Evolutionary conservation across 2,888 invertebrate species (phyloP).

Genomic region (Hyles lineata): DNA sequence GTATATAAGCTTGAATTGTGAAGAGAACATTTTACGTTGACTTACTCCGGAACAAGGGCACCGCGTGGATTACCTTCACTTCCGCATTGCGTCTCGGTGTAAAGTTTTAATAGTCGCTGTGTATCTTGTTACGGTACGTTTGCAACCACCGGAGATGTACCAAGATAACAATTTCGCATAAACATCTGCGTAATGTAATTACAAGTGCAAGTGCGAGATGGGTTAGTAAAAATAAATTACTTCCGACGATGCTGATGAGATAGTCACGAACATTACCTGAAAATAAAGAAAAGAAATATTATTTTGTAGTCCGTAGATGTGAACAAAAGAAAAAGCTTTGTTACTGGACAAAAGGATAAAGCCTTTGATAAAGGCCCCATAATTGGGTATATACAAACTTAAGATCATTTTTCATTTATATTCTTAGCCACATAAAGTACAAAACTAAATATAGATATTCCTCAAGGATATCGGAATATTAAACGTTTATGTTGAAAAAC

Average conservation of each 20-base stretch:
- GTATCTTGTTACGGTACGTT: slow-evolving; percentile 20
- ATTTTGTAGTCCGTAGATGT: not conserved
- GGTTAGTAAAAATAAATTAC: not conserved
- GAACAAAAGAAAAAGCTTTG: not conserved
- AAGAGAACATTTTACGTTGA: slow-evolving; percentile 5
- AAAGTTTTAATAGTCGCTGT: slow-evolving; percentile 27
- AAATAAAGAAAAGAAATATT: not conserved
- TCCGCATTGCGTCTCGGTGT: slow-evolving; percentile 41
- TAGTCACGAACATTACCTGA: slow-evolving; percentile 10
- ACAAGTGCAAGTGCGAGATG: not conserved
- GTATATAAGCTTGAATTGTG: slow-evolving; percentile 2
- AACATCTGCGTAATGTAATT: not conserved
- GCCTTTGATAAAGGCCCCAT: too few species aligned
- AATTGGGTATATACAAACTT: too few species aligned
- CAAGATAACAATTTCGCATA: not conserved
- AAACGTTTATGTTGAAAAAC: too few species aligned
- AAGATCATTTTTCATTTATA: too few species aligned
- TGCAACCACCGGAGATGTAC: not conserved
- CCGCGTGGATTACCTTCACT: slow-evolving; percentile 30
- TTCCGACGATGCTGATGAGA: not conserved
- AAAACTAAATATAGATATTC: too few species aligned
- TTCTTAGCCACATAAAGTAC: too few species aligned
- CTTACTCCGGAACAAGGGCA: not conserved
- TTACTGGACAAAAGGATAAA: too few species aligned
- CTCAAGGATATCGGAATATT: too few species aligned